Percentiles rank a stretch among this genome's conserved stretches.
These are phyloP conservation scores for Netta rufina DNA, from an alignment of 2,797 vertebrate species.

Conservation along the genomic window DNA sequence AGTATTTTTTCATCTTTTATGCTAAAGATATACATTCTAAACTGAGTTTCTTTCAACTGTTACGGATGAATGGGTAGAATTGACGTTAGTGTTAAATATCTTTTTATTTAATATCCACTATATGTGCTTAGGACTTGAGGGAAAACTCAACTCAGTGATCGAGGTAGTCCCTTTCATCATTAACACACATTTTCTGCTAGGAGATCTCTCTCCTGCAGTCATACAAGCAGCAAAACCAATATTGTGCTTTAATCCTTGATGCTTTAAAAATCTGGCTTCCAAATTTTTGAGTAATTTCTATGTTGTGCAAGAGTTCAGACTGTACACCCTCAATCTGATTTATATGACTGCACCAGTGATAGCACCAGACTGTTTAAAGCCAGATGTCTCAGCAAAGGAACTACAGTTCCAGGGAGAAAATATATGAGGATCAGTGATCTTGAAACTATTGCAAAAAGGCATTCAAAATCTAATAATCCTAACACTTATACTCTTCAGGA, in stretches of 20 bases:
- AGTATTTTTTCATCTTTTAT: background rate
- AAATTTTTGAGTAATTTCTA: background rate
- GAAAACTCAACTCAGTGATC: background rate
- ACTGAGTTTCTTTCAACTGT: background rate
- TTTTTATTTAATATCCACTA: background rate
- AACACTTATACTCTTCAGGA: slow-evolving; percentile 43
- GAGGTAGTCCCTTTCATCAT: background rate
- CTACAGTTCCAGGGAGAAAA: slow-evolving; percentile 14
- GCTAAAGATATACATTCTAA: background rate
- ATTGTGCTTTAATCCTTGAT: background rate
- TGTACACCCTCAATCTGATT: background rate
- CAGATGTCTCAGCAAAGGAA: background rate
- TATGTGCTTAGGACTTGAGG: background rate
- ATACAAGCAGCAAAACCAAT: slow-evolving; percentile 2
- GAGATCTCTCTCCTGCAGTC: slow-evolving; percentile 12
- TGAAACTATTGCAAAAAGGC: slow-evolving; percentile 45
- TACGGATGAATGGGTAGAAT: background rate
- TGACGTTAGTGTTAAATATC: background rate
- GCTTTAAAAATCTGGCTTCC: background rate
- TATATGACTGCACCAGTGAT: background rate
- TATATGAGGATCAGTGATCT: slow-evolving; percentile 27
- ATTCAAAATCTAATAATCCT: slow-evolving; percentile 22
- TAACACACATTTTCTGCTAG: background rate
- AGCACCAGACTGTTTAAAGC: background rate
- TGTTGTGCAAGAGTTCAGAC: background rate